phyloP scores from a whole-genome alignment of 1,140 invertebrate species.

The Caenorhabditis latens region DNA sequence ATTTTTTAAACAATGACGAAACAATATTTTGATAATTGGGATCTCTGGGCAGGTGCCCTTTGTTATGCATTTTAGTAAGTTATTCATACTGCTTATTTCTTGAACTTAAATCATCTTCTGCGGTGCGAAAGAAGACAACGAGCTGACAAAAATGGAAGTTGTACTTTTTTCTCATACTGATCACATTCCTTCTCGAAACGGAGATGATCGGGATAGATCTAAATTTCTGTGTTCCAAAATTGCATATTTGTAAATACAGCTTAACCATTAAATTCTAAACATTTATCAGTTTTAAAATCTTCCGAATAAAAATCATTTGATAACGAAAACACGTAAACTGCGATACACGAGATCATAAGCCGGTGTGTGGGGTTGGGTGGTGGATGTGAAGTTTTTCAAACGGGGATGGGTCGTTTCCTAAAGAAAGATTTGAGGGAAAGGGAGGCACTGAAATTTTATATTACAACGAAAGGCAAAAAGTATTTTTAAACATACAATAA shows the following conservation, averaged over 20 bases:
- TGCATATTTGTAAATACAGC: background rate
- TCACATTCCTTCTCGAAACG: no score
- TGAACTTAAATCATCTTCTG: background rate
- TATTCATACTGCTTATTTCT: background rate
- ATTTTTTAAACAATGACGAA: background rate
- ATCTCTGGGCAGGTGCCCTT: conserved; percentile 3
- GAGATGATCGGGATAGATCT: no score
- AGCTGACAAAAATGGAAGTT: conserved; percentile 21
- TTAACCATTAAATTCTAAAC: background rate
- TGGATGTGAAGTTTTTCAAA: conserved; percentile 7
- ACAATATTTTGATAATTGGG: conserved; percentile 16
- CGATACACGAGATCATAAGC: conserved; percentile 48
- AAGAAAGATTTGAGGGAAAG: background rate
- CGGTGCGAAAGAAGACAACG: background rate
- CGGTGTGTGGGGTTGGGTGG: conserved; percentile 5
- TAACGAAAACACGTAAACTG: conserved; percentile 50
- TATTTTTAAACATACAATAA: background rate
- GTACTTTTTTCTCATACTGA: background rate
- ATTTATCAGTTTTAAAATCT: conserved; percentile 30
- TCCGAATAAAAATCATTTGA: conserved; percentile 4
- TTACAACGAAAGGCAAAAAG: background rate
- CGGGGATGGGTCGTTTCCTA: conserved; percentile 21
- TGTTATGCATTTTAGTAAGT: background rate
- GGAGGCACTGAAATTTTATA: background rate
- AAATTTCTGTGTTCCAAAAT: no score